Percentiles rank a stretch among this genome's conserved stretches.
Evolutionary conservation across 2,797 vertebrate species (phyloP).

Genomic region (Schizothorax lantsangensis): DNA sequence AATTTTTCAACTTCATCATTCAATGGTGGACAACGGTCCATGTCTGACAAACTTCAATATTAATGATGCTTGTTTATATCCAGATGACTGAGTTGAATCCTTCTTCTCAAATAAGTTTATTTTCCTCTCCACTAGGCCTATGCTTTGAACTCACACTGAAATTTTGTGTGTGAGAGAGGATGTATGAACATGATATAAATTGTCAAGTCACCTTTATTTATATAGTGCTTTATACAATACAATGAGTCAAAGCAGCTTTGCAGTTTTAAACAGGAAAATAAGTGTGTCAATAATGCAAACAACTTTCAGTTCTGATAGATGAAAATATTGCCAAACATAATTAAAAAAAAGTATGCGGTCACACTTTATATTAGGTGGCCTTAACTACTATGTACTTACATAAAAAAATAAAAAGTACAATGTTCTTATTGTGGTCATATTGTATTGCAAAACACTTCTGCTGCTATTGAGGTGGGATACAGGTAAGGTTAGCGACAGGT

Average conservation of each 20-base stretch:
- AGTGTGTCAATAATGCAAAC: neutral
- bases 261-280: neutral
- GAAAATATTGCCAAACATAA: too few relatives aligned
- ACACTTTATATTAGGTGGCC: too few relatives aligned
- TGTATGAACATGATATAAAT: neutral
- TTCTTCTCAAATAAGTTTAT: neutral
- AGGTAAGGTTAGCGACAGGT: too few relatives aligned
- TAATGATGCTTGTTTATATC: conserved; percentile 32
- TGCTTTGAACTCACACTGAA: neutral
- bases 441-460: too few relatives aligned
- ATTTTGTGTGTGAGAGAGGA: neutral
- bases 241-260: neutral
- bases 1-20: conserved; percentile 52
- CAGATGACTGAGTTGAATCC: conserved; percentile 3
- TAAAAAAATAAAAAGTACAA: too few relatives aligned
- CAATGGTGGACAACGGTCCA: neutral
- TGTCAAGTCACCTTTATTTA: neutral
- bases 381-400: too few relatives aligned
- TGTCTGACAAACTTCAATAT: conserved; percentile 44
- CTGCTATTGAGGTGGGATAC: too few relatives aligned
- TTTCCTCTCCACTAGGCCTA: neutral
- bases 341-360: too few relatives aligned
- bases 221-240: neutral
- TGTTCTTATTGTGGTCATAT: too few relatives aligned
- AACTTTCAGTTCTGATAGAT: neutral